Evolutionary conservation across 1,140 invertebrate genomes (phyloP).

Genomic region (Eurosta solidaginis): DNA sequence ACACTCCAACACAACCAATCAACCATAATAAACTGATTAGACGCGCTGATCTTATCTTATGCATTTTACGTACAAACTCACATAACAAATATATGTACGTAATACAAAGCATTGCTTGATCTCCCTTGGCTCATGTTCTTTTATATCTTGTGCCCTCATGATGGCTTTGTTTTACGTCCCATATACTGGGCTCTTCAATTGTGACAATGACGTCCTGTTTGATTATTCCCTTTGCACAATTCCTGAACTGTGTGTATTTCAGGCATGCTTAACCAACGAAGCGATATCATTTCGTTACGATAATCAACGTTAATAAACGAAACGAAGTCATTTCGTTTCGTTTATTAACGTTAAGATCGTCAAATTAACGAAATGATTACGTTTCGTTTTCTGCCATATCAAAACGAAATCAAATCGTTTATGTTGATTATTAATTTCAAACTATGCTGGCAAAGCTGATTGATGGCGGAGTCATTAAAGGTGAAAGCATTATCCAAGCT

Average conservation of each 20-base stretch:
- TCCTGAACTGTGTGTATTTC: not conserved
- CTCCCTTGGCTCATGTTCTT: not conserved
- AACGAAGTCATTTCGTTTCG: too few species aligned
- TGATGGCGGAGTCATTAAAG: too few species aligned
- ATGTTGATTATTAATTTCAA: too few species aligned
- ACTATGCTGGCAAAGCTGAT: too few species aligned
- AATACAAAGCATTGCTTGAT: not conserved
- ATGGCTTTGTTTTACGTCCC: not conserved
- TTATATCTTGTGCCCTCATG: not conserved
- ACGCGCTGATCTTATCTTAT: conserved; percentile 28
- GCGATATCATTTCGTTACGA: too few species aligned
- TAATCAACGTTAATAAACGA: too few species aligned
- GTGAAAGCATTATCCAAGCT: too few species aligned
- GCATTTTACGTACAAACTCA: not conserved
- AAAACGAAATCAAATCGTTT: too few species aligned
- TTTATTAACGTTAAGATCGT: too few species aligned
- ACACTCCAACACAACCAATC: not conserved
- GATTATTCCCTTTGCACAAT: not conserved
- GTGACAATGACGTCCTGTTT: not conserved
- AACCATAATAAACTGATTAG: conserved; percentile 29
- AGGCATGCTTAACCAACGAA: too few species aligned
- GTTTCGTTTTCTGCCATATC: too few species aligned
- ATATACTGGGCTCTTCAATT: not conserved
- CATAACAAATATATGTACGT: not conserved
- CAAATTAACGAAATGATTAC: too few species aligned